These are phyloP conservation scores for Itoplectis maculator DNA, from an alignment of 2,888 invertebrate species.

Conservation along the genomic window DNA sequence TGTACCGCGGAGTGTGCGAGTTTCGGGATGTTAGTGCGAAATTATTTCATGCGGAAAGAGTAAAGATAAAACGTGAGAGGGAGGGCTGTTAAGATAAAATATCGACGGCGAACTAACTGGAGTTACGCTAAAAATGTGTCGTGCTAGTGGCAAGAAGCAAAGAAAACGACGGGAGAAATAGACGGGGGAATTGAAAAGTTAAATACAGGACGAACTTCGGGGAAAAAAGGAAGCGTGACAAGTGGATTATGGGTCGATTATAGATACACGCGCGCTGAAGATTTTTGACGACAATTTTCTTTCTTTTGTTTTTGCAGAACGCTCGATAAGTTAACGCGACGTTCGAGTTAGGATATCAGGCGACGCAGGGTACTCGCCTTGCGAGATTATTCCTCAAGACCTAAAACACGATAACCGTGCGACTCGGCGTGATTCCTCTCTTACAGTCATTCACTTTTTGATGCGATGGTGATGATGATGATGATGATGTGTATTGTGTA, in stretches of 20 bases:
- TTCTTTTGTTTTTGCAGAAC: not conserved
- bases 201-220: not conserved
- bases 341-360: conserved; percentile 2
- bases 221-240: not conserved
- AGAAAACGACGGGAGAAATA: too few relatives aligned
- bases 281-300: not conserved
- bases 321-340: not conserved
- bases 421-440: not conserved
- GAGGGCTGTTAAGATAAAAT: not conserved
- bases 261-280: conserved; percentile 20
- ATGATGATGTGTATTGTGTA: not conserved
- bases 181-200: not conserved
- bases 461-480: not conserved
- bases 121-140: not conserved
- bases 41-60: not conserved
- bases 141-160: not conserved
- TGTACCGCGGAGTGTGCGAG: conserved; percentile 1
- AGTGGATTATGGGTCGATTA: not conserved
- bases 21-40: not conserved
- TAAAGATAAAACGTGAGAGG: conserved; percentile 2
- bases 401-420: not conserved
- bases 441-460: not conserved
- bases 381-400: not conserved
- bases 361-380: not conserved
- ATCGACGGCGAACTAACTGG: not conserved